These are phyloP conservation scores for Rhyacichthys aspro DNA, from an alignment of 2,797 vertebrate genomes.

Conservation along the genomic window DNA sequence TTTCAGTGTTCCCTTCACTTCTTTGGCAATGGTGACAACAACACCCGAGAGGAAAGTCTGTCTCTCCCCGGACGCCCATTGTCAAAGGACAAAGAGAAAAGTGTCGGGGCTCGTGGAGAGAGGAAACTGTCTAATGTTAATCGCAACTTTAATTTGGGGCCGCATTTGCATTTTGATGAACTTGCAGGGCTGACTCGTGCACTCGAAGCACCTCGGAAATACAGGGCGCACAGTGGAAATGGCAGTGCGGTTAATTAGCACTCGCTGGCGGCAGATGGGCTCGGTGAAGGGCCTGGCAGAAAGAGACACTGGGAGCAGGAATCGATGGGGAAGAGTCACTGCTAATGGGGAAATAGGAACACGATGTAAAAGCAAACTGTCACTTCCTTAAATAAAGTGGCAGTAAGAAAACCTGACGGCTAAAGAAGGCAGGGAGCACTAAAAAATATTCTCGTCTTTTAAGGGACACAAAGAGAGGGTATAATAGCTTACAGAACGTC, in stretches of 20 bases:
- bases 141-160: slow-evolving; percentile 99
- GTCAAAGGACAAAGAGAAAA: slow-evolving; percentile 33
- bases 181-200: slow-evolving; percentile 89
- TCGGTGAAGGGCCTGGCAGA: slow-evolving; percentile 85
- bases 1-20: slow-evolving; percentile 57
- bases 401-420: slow-evolving; percentile 44
- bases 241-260: slow-evolving; percentile 97
- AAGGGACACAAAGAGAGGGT: slow-evolving; percentile 57
- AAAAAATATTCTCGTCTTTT: slow-evolving; percentile 65
- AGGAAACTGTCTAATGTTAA: slow-evolving; percentile 99
- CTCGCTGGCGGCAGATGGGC: slow-evolving; percentile 95
- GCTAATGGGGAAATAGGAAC: slow-evolving; percentile 54
- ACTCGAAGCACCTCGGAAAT: slow-evolving; percentile 92
- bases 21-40: slow-evolving; percentile 38
- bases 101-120: slow-evolving; percentile 81
- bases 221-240: slow-evolving; percentile 91
- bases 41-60: slow-evolving; percentile 46
- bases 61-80: slow-evolving; percentile 61
- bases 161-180: slow-evolving; percentile 99
- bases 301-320: slow-evolving; percentile 55
- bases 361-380: slow-evolving; percentile 46
- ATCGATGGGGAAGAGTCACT: slow-evolving; percentile 48
- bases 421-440: slow-evolving; percentile 52
- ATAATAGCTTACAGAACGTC: slow-evolving; percentile 69
- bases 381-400: slow-evolving; percentile 49